Base-by-base conservation (phyloP, 2,888 invertebrate species). In the Pheosia tremula region DNA sequence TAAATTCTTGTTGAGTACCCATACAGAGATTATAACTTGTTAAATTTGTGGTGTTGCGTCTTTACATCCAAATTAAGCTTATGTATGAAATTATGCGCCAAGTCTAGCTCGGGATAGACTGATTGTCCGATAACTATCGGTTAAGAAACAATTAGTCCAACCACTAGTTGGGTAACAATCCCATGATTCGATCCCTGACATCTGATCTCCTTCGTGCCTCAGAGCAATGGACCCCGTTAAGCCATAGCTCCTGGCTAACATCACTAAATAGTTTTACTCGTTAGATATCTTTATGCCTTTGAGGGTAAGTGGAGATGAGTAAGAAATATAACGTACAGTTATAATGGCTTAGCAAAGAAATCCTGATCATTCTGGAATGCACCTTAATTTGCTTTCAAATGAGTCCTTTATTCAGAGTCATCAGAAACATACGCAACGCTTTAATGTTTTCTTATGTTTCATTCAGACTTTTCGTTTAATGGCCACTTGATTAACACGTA, bases 141-240 rank as follows among this genome's bases (percentile, higher is more conserved):
- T 10, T 56, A n/a, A 56, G 11, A 9, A 45, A 10, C 39, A 56
- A 56, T 56, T 56, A 56, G 56, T 45, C 24, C 45, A 45, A 36
- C 56, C 36, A 8, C 36, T 10, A 36, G 24, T 36, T 36, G 10
- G 38, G 39, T 55, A 45, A 4, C 45, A 56, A 45, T 39, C 39
- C 55, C 39, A 55, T 55, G 13, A 55, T 55, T 39, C n/a, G n/a
- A 55, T 45, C 13, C 45, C 36, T 56, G 56, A 56, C 56, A 56
- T 56, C 39, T 56, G 56, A 56, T 56, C 43, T 45, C 36, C n/a
- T 56, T 43, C 56, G 56, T 56, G 56, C 41, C 41, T 36, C 36
- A 56, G 41, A 56, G 56, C 56, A 56, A 45, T 56, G 45, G 45
- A 36, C 45, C 36, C 56, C 39, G 56, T 56, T 41, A 41, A 41